phyloP scores from a whole-genome alignment of 2,113 vertebrate genomes.

The Bufo gargarizans region DNA sequence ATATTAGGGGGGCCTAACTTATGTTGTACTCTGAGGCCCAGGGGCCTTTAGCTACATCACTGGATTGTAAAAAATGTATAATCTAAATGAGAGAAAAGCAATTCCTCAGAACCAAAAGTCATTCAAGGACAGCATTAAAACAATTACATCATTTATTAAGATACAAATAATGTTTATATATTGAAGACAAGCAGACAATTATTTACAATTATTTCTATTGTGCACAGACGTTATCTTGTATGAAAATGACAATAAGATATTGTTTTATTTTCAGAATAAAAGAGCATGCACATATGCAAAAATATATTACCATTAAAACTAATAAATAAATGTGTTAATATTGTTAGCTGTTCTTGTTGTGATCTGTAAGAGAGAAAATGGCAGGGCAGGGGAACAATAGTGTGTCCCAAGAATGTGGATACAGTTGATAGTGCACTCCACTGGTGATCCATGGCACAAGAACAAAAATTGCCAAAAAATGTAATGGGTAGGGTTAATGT shows the following conservation, averaged over 20 bases:
- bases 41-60: slow-evolving; percentile 3
- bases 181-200: neutral
- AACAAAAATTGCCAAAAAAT: too few relatives aligned
- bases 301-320: neutral
- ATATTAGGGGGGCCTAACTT: neutral
- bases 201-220: neutral
- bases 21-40: slow-evolving; percentile 2
- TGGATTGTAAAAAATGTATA: slow-evolving; percentile 11
- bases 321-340: neutral
- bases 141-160: neutral
- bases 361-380: too few relatives aligned
- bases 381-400: too few relatives aligned
- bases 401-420: too few relatives aligned
- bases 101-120: neutral
- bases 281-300: neutral
- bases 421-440: too few relatives aligned
- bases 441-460: too few relatives aligned
- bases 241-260: neutral
- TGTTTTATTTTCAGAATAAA: neutral
- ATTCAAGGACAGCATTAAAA: slow-evolving; percentile 16
- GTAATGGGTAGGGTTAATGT: too few relatives aligned
- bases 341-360: too few relatives aligned
- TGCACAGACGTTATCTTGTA: neutral
- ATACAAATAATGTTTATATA: neutral
- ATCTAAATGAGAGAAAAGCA: neutral